A percentile compares a stretch with the other conserved stretches of the same genome.
Evolutionary conservation across 1,140 invertebrate species (phyloP).

Genomic region (Microplitis mediator): DNA sequence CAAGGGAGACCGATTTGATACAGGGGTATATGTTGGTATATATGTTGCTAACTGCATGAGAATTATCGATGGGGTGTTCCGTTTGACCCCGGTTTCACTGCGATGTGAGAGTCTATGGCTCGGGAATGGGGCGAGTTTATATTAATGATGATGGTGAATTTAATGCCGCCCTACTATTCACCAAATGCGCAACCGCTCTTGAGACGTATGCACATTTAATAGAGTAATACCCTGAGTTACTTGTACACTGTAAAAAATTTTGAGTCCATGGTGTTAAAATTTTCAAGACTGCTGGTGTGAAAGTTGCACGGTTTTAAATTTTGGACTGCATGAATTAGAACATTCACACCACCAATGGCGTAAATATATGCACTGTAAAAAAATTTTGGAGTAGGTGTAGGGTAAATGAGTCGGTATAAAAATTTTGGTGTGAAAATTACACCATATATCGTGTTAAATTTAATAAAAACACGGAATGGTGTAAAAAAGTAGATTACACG

Average conservation of each 20-base stretch:
- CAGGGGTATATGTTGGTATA: not conserved
- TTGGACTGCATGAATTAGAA: no score
- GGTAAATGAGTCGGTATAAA: no score
- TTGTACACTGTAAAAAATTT: not conserved
- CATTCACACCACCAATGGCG: no score
- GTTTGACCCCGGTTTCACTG: not conserved
- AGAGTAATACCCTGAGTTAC: not conserved
- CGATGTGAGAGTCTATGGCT: not conserved
- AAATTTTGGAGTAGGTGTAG: no score
- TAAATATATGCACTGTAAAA: no score
- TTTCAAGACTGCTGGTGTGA: no score
- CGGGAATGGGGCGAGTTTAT: not conserved
- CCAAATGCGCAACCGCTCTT: constrained; percentile 18
- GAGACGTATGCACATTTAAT: not conserved
- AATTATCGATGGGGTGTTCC: not conserved
- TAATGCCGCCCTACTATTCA: not conserved
- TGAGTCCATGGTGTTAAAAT: no score
- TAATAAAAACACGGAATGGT: no score
- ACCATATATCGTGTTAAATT: no score
- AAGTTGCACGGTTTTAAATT: no score
- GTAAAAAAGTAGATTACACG: no score
- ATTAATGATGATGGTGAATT: constrained; percentile 1
- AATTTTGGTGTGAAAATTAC: no score
- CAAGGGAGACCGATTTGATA: constrained; percentile 1
- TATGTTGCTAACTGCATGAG: not conserved